phyloP scores from a whole-genome alignment of 2,888 invertebrate species.

The Philereme transversata region DNA sequence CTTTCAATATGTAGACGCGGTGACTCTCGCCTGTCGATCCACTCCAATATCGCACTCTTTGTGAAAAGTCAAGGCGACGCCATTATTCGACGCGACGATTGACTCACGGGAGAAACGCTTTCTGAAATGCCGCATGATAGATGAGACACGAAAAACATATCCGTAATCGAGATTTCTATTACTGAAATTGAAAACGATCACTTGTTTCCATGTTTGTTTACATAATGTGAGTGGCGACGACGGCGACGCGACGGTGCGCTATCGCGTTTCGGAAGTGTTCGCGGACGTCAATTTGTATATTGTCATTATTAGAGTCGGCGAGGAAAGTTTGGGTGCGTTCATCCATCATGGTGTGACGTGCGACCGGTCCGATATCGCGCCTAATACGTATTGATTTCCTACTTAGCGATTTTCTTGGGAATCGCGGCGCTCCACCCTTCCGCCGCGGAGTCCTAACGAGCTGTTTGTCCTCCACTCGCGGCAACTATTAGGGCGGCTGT shows the following conservation, averaged over 20 bases:
- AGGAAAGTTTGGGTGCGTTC: constrained; percentile 79
- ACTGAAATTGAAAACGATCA: constrained; percentile 75
- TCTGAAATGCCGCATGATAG: constrained; percentile 73
- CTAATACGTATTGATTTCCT: constrained; percentile 84
- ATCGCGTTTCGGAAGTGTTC: constrained; percentile 79
- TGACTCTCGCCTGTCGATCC: constrained; percentile 79
- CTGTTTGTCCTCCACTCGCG: constrained; percentile 80
- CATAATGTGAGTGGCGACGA: constrained; percentile 78
- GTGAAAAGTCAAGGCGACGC: constrained; percentile 73
- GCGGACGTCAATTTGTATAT: constrained; percentile 83
- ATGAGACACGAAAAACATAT: constrained; percentile 80
- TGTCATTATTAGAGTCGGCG: constrained; percentile 81
- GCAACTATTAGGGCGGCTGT: constrained; percentile 63
- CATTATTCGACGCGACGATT: constrained; percentile 75
- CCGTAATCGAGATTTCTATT: constrained; percentile 83
- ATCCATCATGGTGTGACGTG: constrained; percentile 82
- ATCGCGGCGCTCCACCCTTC: constrained; percentile 81
- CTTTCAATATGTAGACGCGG: constrained; percentile 81
- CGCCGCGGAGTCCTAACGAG: constrained; percentile 77
- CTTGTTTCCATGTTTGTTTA: constrained; percentile 79
- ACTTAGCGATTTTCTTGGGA: constrained; percentile 83
- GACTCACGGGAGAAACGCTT: constrained; percentile 66
- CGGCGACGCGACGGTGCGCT: constrained; percentile 53
- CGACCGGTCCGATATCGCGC: constrained; percentile 80
- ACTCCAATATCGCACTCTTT: constrained; percentile 77